Evolutionary conservation across 2,113 vertebrate genomes (phyloP).

Genomic region (Fregata magnificens): DNA sequence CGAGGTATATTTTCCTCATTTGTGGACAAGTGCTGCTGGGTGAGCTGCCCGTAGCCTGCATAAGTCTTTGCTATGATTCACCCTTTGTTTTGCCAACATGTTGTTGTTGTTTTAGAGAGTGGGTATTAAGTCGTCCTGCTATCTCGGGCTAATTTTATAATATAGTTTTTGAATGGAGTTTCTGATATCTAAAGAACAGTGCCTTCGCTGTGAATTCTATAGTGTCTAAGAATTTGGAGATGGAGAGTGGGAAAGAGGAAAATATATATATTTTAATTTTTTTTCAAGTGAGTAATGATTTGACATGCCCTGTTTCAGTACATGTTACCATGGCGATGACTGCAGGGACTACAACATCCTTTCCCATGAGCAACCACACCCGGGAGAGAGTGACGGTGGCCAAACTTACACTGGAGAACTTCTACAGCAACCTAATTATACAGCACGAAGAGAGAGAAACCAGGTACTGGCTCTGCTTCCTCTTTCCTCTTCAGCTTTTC

Average conservation of each 20-base stretch:
- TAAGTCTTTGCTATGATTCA: neutral
- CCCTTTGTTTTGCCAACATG: conserved; percentile 2
- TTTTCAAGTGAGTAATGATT: conserved; percentile 35
- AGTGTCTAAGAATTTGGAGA: neutral
- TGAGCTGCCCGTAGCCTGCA: neutral
- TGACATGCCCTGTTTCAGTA: conserved; percentile 54
- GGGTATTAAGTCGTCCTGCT: neutral
- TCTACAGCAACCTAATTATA: conserved; percentile 97
- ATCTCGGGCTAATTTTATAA: neutral
- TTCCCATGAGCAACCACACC: conserved; percentile 99
- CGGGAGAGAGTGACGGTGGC: conserved; percentile 96
- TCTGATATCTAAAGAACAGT: neutral
- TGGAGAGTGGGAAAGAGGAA: neutral
- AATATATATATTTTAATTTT: neutral
- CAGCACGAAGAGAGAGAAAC: conserved; percentile 98
- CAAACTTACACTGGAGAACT: conserved; percentile 97
- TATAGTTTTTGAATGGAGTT: neutral
- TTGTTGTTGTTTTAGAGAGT: neutral
- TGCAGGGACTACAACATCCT: conserved; percentile 86
- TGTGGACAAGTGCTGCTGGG: neutral
- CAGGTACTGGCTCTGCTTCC: conserved; percentile 75
- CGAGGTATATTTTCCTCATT: neutral
- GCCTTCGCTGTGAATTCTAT: neutral
- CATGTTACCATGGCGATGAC: conserved; percentile 95
- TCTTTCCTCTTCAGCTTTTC: neutral